Conservation (phyloP, 2,797 vertebrate genomes). For the Pogoniulus pusillus region DNA sequence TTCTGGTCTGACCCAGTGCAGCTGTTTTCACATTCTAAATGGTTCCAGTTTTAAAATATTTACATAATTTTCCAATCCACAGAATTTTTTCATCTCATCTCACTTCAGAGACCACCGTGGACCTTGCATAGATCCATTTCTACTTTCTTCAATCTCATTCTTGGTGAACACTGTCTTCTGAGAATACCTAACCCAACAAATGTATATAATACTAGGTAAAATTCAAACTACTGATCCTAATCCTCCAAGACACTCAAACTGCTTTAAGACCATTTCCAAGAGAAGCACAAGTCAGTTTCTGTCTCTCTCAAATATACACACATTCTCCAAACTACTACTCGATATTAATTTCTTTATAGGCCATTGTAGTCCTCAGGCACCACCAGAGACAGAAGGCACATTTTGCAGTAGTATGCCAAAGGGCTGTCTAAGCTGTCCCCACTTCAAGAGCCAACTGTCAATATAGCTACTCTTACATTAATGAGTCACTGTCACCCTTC, state of each 20-base stretch:
- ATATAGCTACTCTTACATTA: not conserved
- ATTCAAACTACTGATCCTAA: not conserved
- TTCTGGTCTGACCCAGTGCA: accelerated
- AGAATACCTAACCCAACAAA: not conserved
- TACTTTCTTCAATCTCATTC: not conserved
- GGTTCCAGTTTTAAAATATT: not conserved
- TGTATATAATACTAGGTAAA: not conserved
- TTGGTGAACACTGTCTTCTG: not conserved
- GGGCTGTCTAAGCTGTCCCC: not conserved
- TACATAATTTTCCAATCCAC: not conserved
- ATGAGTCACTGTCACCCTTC: not conserved
- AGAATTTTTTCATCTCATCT: not conserved
- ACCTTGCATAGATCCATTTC: not conserved
- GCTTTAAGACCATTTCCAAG: not conserved
- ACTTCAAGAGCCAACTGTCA: not conserved
- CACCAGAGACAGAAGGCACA: not conserved
- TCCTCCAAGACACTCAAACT: not conserved
- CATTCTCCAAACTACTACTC: not conserved
- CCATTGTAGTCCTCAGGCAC: not conserved
- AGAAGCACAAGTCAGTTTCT: not conserved
- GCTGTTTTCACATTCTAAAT: not conserved
- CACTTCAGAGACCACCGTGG: not conserved
- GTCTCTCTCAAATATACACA: not conserved
- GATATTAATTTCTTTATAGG: not conserved
- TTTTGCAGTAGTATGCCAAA: not conserved